Percentiles rank a stretch among this genome's conserved stretches.
Conservation (phyloP, 2,113 vertebrate genomes). For the Pterophyllum scalare region DNA sequence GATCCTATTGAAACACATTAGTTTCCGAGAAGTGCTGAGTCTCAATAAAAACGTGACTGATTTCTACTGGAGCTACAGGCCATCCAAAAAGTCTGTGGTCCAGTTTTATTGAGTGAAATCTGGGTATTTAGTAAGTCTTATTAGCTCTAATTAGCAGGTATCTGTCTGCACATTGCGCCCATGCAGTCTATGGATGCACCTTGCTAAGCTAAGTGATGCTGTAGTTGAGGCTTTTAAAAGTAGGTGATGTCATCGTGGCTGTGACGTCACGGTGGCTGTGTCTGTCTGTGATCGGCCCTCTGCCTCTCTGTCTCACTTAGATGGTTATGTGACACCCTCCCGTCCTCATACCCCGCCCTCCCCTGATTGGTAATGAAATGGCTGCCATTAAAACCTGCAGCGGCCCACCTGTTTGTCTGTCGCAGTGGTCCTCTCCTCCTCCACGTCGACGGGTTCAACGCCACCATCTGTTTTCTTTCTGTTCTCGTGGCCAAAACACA, state of each 20-base stretch:
- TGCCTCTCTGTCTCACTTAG: background rate
- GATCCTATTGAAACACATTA: too few relatives aligned
- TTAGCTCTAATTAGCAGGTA: too few relatives aligned
- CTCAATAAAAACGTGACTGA: too few relatives aligned
- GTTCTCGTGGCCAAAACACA: conserved; percentile 70
- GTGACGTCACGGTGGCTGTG: too few relatives aligned
- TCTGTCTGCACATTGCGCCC: too few relatives aligned
- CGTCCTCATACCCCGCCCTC: background rate
- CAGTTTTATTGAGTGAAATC: too few relatives aligned
- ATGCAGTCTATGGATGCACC: too few relatives aligned
- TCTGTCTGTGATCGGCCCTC: background rate
- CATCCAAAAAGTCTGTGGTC: background rate
- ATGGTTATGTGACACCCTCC: background rate
- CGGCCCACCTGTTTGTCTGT: conserved; percentile 26
- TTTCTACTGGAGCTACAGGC: background rate
- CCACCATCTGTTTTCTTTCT: conserved; percentile 50
- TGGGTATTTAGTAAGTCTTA: background rate
- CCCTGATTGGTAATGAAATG: conserved; percentile 11
- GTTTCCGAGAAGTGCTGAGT: too few relatives aligned
- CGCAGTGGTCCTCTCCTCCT: conserved; percentile 53
- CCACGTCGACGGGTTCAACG: conserved; percentile 43
- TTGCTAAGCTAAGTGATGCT: too few relatives aligned
- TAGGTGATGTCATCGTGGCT: too few relatives aligned
- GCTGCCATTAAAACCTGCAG: conserved; percentile 12
- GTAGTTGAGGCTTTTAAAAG: too few relatives aligned